phyloP scores from a whole-genome alignment of 2,888 invertebrate species.

The Cremastinae sp. region DNA sequence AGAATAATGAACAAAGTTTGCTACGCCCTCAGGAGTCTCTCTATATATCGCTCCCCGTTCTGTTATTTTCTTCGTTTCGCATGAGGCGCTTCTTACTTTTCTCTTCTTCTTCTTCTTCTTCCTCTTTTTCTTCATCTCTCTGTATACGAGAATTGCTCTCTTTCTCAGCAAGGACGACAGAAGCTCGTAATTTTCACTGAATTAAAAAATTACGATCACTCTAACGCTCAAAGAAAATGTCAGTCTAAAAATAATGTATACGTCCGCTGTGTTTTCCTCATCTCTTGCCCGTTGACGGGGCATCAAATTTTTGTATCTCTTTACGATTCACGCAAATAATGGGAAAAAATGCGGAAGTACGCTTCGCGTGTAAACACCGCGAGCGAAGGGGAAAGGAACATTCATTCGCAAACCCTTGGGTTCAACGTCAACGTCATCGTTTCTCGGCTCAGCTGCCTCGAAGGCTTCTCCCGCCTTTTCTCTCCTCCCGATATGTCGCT shows the following conservation, averaged over 20 bases:
- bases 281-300: too few species aligned
- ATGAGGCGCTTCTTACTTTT: constrained; percentile 19
- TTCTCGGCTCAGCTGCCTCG: constrained; percentile 24
- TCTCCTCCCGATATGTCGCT: constrained; percentile 17
- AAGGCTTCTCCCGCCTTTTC: constrained; percentile 28
- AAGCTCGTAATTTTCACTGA: too few species aligned
- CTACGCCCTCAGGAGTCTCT: constrained; percentile 56
- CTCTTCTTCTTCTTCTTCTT: constrained; percentile 11
- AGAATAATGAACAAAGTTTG: constrained; percentile 64
- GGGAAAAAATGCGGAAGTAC: constrained; percentile 6
- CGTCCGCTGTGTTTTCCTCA: too few species aligned
- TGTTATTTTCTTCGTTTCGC: constrained; percentile 47
- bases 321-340: constrained; percentile 17
- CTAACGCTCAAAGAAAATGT: too few species aligned
- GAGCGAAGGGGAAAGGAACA: neutral
- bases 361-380: constrained; percentile 13
- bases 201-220: too few species aligned
- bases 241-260: too few species aligned
- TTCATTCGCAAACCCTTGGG: constrained; percentile 48
- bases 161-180: constrained; percentile 40
- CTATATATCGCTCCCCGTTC: constrained; percentile 47
- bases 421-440: constrained; percentile 52
- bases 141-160: constrained; percentile 27
- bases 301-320: too few species aligned
- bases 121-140: constrained; percentile 9